phyloP scores from a whole-genome alignment of 2,888 invertebrate genomes.

The Lysandra coridon region DNA sequence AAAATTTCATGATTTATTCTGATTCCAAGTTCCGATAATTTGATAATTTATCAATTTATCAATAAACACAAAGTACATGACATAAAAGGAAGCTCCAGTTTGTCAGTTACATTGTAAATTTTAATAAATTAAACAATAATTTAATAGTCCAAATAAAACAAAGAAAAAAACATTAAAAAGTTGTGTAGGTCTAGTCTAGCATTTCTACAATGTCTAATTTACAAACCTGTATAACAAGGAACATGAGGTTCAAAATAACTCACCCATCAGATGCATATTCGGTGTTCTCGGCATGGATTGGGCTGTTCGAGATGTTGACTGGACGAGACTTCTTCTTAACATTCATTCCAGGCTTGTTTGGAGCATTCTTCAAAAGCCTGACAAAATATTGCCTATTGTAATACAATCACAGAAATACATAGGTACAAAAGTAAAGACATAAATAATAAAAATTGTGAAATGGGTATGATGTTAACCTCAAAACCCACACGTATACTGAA shows the following conservation, averaged over 20 bases:
- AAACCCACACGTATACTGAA: no score
- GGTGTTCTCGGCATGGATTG: conserved; percentile 63
- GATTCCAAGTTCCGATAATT: no score
- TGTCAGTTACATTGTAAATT: neutral
- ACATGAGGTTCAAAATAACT: conserved; percentile 34
- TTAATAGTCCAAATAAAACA: neutral
- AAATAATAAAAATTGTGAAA: neutral
- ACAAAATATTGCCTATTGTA: neutral
- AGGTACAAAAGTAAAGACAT: neutral
- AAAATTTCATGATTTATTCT: no score
- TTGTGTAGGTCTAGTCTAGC: neutral
- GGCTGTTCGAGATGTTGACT: conserved; percentile 53
- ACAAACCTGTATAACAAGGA: neutral
- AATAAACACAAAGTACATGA: no score
- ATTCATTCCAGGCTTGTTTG: conserved; percentile 61
- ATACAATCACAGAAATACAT: conserved; percentile 24
- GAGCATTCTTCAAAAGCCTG: conserved; percentile 67
- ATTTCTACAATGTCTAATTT: neutral
- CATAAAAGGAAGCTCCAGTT: no score
- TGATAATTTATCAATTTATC: no score
- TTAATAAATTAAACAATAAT: neutral
- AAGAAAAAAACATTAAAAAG: neutral
- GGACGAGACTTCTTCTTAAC: conserved; percentile 63
- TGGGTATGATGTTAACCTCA: no score
- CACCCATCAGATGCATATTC: conserved; percentile 69